Percentiles rank a stretch among this genome's conserved stretches.
phyloP scores from a whole-genome alignment of 1,140 invertebrate genomes.

The Hylaeus volcanicus region DNA sequence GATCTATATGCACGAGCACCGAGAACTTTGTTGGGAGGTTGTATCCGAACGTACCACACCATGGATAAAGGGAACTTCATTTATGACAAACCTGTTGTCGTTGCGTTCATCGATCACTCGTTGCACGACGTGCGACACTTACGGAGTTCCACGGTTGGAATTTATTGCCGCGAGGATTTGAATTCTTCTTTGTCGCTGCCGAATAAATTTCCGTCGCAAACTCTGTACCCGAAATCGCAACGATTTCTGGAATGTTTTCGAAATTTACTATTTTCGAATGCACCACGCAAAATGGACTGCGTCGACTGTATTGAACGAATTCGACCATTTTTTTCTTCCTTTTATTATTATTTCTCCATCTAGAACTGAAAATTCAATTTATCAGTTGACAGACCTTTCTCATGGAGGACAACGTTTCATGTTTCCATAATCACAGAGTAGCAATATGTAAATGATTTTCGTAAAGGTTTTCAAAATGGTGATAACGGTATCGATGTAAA shows the following conservation, averaged over 20 bases:
- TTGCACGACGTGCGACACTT: constrained; percentile 52
- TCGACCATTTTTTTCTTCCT: neutral
- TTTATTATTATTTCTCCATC: neutral
- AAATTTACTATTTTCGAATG: constrained; percentile 26
- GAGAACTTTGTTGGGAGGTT: neutral
- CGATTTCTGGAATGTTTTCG: constrained; percentile 29
- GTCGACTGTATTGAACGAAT: neutral
- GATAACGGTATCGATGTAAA: neutral
- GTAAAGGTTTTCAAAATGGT: neutral
- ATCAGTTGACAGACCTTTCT: no score
- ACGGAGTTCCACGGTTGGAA: constrained; percentile 54
- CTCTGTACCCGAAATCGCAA: constrained; percentile 15
- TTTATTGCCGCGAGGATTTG: constrained; percentile 52
- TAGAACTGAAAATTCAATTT: no score
- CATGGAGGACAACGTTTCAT: no score
- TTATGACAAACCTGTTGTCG: constrained; percentile 61
- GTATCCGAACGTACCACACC: neutral
- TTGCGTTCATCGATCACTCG: constrained; percentile 59
- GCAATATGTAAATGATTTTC: no score
- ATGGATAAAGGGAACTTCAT: constrained; percentile 32
- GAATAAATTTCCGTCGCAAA: constrained; percentile 35
- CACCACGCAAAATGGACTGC: neutral
- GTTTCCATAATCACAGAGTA: no score
- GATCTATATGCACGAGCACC: neutral
- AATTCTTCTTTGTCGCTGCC: constrained; percentile 48